Evolutionary conservation across 2,797 vertebrate species (phyloP).

Genomic region (Morus bassanus): DNA sequence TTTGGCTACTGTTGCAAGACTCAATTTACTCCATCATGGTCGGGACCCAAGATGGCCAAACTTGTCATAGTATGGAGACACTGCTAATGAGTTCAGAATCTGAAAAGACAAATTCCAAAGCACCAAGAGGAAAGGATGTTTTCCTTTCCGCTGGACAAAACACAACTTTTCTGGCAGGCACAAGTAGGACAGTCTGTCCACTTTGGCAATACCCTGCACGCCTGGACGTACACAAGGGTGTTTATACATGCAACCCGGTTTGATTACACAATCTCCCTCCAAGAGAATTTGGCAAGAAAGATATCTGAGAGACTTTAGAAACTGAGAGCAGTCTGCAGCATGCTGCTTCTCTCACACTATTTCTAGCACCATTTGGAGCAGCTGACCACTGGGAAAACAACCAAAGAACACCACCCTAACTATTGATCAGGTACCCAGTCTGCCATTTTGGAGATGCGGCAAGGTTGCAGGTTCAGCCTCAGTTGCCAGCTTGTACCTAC

Average conservation of each 20-base stretch:
- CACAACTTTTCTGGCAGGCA: slow-evolving; percentile 60
- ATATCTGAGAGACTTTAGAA: neutral
- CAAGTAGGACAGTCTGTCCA: slow-evolving; percentile 71
- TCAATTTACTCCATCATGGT: neutral
- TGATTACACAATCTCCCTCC: slow-evolving; percentile 27
- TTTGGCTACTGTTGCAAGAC: neutral
- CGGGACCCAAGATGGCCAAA: neutral
- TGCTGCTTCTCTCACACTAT: neutral
- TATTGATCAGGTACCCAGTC: neutral
- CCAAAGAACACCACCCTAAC: neutral
- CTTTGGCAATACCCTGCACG: slow-evolving; percentile 49
- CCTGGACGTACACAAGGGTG: slow-evolving; percentile 60
- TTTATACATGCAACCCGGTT: slow-evolving; percentile 54
- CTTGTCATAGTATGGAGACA: neutral
- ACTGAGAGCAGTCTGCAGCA: neutral
- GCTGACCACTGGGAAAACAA: neutral
- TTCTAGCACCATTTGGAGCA: neutral
- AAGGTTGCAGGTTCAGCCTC: neutral
- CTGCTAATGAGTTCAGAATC: slow-evolving; percentile 13
- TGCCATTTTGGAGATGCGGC: neutral
- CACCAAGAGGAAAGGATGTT: slow-evolving; percentile 48
- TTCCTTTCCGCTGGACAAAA: slow-evolving; percentile 72
- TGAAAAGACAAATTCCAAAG: slow-evolving; percentile 1
- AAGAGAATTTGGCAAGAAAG: slow-evolving; percentile 20
- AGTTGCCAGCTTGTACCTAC: neutral